Evolutionary conservation across 2,113 vertebrate species (phyloP).

Genomic region (Cyprinodon variegatus): DNA sequence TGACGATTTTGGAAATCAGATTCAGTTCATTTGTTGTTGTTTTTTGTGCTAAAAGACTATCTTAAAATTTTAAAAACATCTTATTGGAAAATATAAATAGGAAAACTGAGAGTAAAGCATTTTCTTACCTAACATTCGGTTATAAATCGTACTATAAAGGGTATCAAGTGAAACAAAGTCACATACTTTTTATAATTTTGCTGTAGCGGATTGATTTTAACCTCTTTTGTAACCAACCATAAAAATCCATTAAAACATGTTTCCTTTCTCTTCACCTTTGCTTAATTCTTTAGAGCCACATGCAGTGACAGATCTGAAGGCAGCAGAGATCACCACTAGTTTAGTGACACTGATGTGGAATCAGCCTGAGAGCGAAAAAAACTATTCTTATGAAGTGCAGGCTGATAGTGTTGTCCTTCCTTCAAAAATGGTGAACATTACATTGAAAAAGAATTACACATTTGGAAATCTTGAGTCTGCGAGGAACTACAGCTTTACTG

Average conservation of each 20-base stretch:
- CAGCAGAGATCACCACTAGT: slow-evolving; percentile 35
- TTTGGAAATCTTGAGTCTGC: slow-evolving; percentile 55
- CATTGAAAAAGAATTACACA: not conserved
- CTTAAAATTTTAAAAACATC: not conserved
- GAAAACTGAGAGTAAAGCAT: not conserved
- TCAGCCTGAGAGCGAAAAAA: not conserved
- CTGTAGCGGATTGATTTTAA: not conserved
- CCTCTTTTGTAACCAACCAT: not conserved
- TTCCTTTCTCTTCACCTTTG: not conserved
- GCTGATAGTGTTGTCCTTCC: not conserved
- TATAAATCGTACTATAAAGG: not conserved
- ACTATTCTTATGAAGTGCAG: slow-evolving; percentile 44
- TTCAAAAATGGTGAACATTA: not conserved
- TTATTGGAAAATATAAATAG: not conserved
- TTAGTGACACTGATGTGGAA: slow-evolving; percentile 59
- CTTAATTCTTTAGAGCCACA: slow-evolving; percentile 48
- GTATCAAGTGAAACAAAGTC: no score
- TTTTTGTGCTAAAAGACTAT: not conserved
- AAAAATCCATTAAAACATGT: not conserved
- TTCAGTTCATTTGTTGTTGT: not conserved
- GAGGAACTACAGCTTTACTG: slow-evolving; percentile 65
- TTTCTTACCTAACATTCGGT: not conserved
- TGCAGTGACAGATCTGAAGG: slow-evolving; percentile 22
- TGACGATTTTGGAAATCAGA: not conserved
- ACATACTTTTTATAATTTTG: no score